Conservation (phyloP, 2,113 vertebrate genomes). For the Carassius gibelio region DNA sequence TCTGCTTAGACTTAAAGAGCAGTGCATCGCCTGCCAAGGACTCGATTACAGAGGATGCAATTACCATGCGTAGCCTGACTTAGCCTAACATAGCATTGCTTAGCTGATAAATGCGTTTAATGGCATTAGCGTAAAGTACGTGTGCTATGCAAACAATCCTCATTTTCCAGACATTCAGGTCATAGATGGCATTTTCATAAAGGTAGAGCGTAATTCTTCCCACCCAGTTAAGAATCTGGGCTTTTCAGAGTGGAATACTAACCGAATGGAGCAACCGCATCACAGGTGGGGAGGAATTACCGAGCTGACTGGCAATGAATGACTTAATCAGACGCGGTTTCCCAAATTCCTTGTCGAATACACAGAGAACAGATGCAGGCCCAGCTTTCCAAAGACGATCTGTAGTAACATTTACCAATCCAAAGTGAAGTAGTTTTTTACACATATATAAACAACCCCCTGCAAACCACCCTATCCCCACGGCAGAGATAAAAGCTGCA, state of each 20-base stretch:
- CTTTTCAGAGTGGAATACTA: slow-evolving; percentile 70
- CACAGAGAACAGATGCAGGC: slow-evolving; percentile 47
- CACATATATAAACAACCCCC: not conserved
- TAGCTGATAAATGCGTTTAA: slow-evolving; percentile 65
- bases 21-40: slow-evolving; percentile 59
- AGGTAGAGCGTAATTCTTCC: slow-evolving; percentile 66
- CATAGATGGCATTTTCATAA: slow-evolving; percentile 55
- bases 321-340: slow-evolving; percentile 59
- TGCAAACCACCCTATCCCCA: not conserved
- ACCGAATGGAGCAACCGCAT: slow-evolving; percentile 67
- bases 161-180: slow-evolving; percentile 54
- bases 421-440: not conserved
- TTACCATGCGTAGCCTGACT: slow-evolving; percentile 54
- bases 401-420: not conserved
- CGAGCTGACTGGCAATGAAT: slow-evolving; percentile 50
- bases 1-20: slow-evolving; percentile 63
- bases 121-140: slow-evolving; percentile 56
- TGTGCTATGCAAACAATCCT: slow-evolving; percentile 48
- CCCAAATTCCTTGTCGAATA: slow-evolving; percentile 62
- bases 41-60: slow-evolving; percentile 60
- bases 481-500: slow-evolving; percentile 7
- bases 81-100: slow-evolving; percentile 46
- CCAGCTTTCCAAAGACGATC: not conserved
- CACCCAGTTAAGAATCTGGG: slow-evolving; percentile 44
- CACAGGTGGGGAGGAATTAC: slow-evolving; percentile 63